phyloP scores from a whole-genome alignment of 2,113 vertebrate genomes.

The Myrmecophaga tridactyla region DNA sequence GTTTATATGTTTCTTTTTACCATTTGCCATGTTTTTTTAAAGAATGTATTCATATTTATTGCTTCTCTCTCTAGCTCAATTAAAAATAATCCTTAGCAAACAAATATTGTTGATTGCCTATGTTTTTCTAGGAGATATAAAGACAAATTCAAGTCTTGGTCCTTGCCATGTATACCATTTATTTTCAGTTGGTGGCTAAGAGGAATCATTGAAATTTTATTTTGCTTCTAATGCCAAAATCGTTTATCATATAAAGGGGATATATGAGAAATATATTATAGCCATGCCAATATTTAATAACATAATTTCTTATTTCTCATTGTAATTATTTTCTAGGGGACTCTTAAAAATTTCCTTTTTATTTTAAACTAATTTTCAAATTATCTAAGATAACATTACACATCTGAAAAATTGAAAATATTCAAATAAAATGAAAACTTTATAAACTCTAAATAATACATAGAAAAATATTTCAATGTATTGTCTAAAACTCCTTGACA shows the following conservation, averaged over 20 bases:
- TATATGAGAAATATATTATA: not conserved
- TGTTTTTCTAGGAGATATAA: not conserved
- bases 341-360: not conserved
- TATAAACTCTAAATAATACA: not conserved
- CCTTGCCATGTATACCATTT: not conserved
- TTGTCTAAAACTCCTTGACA: not conserved
- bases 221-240: not conserved
- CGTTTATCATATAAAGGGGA: not conserved
- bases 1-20: not conserved
- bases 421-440: not conserved
- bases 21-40: not conserved
- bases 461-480: not conserved
- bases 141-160: not conserved
- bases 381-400: not conserved
- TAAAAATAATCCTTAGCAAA: constrained; percentile 2
- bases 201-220: not conserved
- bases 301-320: not conserved
- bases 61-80: not conserved
- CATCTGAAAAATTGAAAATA: not conserved
- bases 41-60: not conserved
- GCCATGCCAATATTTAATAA: not conserved
- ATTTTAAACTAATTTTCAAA: not conserved
- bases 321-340: not conserved
- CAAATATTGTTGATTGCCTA: not conserved
- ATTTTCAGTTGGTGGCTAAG: not conserved